phyloP scores from a whole-genome alignment of 1,140 invertebrate genomes.

The Eupeodes corollae region DNA sequence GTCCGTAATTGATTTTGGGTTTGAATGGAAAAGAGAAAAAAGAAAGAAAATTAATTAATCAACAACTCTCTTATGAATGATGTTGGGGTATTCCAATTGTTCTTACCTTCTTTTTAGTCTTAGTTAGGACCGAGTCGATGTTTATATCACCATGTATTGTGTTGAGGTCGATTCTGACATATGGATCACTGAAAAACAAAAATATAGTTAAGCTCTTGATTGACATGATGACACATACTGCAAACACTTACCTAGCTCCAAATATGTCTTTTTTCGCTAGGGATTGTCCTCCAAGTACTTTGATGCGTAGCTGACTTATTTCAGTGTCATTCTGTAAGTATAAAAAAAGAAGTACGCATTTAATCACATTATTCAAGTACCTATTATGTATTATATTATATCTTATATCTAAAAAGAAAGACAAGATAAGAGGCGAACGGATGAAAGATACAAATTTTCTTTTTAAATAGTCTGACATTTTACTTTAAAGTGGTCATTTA shows the following conservation, averaged over 20 bases:
- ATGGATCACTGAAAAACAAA: constrained; percentile 72
- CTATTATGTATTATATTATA: too few relatives aligned
- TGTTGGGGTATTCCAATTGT: neutral
- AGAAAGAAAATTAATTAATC: constrained; percentile 7
- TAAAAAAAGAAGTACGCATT: neutral
- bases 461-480: too few relatives aligned
- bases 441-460: too few relatives aligned
- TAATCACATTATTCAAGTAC: too few relatives aligned
- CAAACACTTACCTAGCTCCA: constrained; percentile 75
- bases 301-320: constrained; percentile 63
- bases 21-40: constrained; percentile 31
- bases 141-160: constrained; percentile 70
- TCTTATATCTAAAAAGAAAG: too few relatives aligned
- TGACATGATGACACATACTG: neutral
- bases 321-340: constrained; percentile 58
- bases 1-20: constrained; percentile 12
- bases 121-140: constrained; percentile 84
- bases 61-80: neutral
- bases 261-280: constrained; percentile 97
- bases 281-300: constrained; percentile 75
- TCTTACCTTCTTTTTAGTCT: constrained; percentile 88
- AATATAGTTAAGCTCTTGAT: neutral
- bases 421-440: too few relatives aligned
- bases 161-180: constrained; percentile 85
- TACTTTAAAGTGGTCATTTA: too few relatives aligned